Base-by-base conservation (phyloP, 2,797 vertebrate genomes). In the Xiphorhynchus erythropygius region DNA sequence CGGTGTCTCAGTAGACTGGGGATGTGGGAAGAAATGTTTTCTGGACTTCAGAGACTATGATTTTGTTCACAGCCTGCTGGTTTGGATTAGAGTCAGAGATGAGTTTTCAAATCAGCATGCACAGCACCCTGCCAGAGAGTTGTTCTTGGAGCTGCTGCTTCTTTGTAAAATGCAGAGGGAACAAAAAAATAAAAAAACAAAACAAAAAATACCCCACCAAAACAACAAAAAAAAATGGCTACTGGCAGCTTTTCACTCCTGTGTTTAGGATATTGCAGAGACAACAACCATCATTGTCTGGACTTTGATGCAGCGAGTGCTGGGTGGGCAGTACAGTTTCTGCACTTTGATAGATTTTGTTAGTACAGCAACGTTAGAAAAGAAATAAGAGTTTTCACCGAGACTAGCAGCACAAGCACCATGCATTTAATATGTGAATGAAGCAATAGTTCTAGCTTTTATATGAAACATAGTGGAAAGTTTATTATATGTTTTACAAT, bases 41-140 rank as follows among this genome's bases (percentile, higher is more conserved):
- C 88, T 91, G 64, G 78, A 50, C 76, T 85, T 93, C 59, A 85
- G 87, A 89, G 70, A 49, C 73, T 55, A 30, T 46, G 84, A 63
- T 85, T 96, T 96, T 79, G 74, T 96, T 94, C 55, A 60, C 87
- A 89, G 87, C 75, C 89, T 96, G 94, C 88, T 97, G 95, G 77
- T 91, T 97, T 97, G 91, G 92, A 97, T 94, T 93, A 94, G 71
- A 96, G 87, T 96, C 92, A 94, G 88, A 71, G 84, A 77, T 28
- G 65, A 87, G 47, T 85, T 95, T 96, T 93, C 86, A 91, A 94
- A 75, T 80, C 57, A 92, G 89, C 64, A 57, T 85, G 81, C 84
- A 62, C 47, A 94, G 69, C 49, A 69, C 13, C 17, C 23, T 93
- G 93, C 47, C 63, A 93, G 75, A 67, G 56, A 94, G 44, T 52